phyloP scores from a whole-genome alignment of 2,113 vertebrate genomes.

The Entomyzon cyanotis region DNA sequence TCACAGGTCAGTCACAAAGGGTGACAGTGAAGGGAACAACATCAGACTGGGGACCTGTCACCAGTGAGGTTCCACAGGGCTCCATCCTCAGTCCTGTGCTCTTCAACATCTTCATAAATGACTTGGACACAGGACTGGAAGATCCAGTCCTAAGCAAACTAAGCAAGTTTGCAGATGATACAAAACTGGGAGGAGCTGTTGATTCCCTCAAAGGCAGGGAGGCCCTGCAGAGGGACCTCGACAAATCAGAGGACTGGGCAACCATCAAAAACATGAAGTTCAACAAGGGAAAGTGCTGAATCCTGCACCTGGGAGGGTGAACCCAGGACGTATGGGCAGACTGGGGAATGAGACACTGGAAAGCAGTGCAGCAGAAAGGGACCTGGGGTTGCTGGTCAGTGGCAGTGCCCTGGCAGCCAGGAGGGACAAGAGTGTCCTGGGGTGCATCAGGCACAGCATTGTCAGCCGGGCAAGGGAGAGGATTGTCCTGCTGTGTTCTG shows the following conservation, averaged over 20 bases:
- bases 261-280: neutral
- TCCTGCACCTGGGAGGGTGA: neutral
- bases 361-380: neutral
- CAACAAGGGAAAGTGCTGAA: neutral
- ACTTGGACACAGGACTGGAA: neutral
- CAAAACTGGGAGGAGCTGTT: neutral
- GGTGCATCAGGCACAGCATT: too few relatives aligned
- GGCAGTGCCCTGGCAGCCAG: neutral
- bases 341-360: neutral
- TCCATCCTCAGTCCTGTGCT: neutral
- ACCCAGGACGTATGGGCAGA: neutral
- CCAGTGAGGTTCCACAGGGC: neutral
- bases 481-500: too few relatives aligned
- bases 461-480: too few relatives aligned
- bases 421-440: too few relatives aligned
- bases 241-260: neutral
- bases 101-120: neutral
- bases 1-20: neutral
- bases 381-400: rapidly evolving
- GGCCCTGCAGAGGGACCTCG: neutral
- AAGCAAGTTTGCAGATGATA: neutral
- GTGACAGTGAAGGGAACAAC: neutral
- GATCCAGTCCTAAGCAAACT: too few relatives aligned
- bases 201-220: neutral
- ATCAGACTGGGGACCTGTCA: neutral